Evolutionary conservation across 2,797 vertebrate species (phyloP).

Genomic region (Aphelocoma californica): DNA sequence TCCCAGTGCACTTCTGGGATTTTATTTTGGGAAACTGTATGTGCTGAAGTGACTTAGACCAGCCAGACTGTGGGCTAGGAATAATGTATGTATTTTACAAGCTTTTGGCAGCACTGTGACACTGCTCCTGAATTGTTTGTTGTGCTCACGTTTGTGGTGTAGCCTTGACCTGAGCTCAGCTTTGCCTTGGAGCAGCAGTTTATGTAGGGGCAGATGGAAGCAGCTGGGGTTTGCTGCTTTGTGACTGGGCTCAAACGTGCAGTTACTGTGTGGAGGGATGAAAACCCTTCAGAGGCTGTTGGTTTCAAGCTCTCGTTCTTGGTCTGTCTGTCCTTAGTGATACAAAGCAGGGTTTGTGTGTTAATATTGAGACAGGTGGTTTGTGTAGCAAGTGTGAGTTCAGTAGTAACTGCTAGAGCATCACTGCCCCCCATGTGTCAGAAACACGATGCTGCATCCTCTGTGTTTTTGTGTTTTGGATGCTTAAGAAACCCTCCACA

Average conservation of each 20-base stretch:
- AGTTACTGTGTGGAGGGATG: not conserved
- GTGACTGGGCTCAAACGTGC: not conserved
- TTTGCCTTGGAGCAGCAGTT: not conserved
- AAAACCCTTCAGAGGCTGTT: not conserved
- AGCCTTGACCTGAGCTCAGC: not conserved
- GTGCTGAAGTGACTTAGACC: not conserved
- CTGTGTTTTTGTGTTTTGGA: not conserved
- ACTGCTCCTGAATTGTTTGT: not conserved
- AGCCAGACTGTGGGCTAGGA: not conserved
- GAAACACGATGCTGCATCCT: not conserved
- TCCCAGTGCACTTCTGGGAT: not conserved
- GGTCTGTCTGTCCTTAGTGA: not conserved
- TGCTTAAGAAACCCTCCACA: not conserved
- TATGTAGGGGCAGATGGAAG: not conserved
- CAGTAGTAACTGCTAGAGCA: not conserved
- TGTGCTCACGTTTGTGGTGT: not conserved
- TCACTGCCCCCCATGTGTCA: rapidly evolving
- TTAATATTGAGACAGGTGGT: not conserved
- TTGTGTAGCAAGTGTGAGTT: not conserved
- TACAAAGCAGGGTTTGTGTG: not conserved
- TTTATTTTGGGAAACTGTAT: not conserved
- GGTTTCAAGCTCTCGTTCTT: not conserved
- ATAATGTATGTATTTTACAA: rapidly evolving
- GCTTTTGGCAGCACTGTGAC: not conserved
- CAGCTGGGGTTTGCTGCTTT: not conserved